A percentile compares a stretch with the other conserved stretches of the same genome.
Conservation (phyloP, 2,888 invertebrate species). For the Epirrita christyi region DNA sequence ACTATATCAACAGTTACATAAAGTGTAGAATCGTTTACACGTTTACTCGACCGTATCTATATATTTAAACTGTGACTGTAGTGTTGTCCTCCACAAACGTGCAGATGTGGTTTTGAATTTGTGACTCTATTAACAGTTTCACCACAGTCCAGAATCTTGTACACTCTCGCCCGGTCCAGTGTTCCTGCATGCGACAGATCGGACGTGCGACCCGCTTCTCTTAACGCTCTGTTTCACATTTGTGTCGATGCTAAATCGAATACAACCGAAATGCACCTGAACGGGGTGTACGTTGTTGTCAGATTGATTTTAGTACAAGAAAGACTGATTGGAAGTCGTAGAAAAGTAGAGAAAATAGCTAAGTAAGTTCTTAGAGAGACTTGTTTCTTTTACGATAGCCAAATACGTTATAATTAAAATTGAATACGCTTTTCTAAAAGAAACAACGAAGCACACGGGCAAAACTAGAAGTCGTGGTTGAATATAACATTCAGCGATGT, state of each 20-base stretch:
- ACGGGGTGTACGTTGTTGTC: conserved; percentile 7
- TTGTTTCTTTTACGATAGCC: too few relatives aligned
- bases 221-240: conserved; percentile 67
- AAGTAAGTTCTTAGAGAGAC: too few relatives aligned
- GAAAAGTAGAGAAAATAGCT: too few relatives aligned
- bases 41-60: conserved; percentile 6
- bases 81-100: not conserved
- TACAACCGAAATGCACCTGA: conserved; percentile 35
- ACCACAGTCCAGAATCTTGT: conserved; percentile 9
- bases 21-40: conserved; percentile 7
- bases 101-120: conserved; percentile 1
- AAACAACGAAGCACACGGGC: too few relatives aligned
- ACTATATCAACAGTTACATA: conserved; percentile 8
- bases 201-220: conserved; percentile 45
- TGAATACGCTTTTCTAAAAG: too few relatives aligned
- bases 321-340: not conserved
- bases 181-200: conserved; percentile 45
- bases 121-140: conserved; percentile 3
- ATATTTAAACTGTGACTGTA: conserved; percentile 11
- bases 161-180: conserved; percentile 1
- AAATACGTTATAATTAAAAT: too few relatives aligned
- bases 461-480: too few relatives aligned
- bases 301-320: too few relatives aligned
- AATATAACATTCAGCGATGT: too few relatives aligned
- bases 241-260: conserved; percentile 43